Percentiles rank a stretch among this genome's conserved stretches.
Conservation (phyloP, 2,113 vertebrate genomes). For the Zosterops borbonicus region DNA sequence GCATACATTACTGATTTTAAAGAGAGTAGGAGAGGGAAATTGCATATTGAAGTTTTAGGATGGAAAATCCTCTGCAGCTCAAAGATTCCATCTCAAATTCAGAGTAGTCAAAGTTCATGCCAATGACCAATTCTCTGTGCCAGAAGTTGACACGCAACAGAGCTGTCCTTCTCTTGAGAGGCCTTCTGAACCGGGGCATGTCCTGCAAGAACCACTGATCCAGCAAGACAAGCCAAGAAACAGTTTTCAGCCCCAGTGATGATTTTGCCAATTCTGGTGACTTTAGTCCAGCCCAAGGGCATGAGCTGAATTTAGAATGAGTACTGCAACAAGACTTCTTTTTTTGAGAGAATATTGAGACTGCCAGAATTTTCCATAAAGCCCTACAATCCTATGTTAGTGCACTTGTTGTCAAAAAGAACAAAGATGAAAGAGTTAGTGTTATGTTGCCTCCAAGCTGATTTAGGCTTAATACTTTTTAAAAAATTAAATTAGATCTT, state of each 20-base stretch:
- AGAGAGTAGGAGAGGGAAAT: neutral
- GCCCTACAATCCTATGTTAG: neutral
- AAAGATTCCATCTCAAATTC: neutral
- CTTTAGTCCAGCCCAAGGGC: neutral
- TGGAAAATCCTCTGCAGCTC: constrained; percentile 38
- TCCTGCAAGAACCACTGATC: constrained; percentile 2
- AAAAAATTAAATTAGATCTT: neutral
- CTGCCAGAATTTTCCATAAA: constrained; percentile 40
- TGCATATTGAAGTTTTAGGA: neutral
- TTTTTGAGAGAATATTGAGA: constrained; percentile 17
- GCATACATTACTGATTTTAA: neutral
- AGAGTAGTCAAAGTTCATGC: neutral
- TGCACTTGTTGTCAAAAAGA: constrained; percentile 19
- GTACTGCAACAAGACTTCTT: neutral
- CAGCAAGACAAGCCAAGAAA: constrained; percentile 12
- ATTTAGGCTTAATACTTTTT: neutral
- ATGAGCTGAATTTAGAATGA: neutral
- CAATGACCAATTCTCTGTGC: neutral
- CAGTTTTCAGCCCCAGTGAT: neutral
- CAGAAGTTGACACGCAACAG: neutral
- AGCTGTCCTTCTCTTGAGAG: neutral
- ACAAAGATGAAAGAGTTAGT: constrained; percentile 25
- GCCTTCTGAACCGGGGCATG: neutral
- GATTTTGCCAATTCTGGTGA: neutral
- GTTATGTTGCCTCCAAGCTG: neutral